Evolutionary conservation across 2,888 invertebrate species (phyloP).

Genomic region (Tanytarsus gracilentus): DNA sequence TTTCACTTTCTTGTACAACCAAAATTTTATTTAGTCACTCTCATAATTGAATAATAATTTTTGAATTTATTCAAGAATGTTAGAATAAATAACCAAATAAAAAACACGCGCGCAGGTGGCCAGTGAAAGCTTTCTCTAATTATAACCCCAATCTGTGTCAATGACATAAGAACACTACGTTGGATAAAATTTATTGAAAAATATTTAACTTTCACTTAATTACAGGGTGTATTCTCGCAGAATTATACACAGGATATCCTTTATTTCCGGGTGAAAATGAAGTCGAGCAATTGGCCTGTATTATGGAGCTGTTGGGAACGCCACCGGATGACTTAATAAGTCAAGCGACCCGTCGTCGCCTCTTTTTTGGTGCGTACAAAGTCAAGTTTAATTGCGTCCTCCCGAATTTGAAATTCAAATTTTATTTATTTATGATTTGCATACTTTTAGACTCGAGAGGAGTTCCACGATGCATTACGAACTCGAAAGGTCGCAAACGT

Average conservation of each 20-base stretch:
- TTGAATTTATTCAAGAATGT: too few relatives aligned
- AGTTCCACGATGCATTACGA: conserved; percentile 80
- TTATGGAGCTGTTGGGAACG: conserved; percentile 89
- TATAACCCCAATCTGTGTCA: not conserved
- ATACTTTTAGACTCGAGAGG: conserved; percentile 69
- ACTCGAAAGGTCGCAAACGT: conserved; percentile 87
- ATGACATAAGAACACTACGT: not conserved
- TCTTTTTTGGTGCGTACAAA: conserved; percentile 78
- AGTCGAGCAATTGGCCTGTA: conserved; percentile 91
- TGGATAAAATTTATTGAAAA: conserved; percentile 58
- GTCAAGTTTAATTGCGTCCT: conserved; percentile 30
- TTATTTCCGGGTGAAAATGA: conserved; percentile 96
- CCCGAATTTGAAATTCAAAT: too few relatives aligned
- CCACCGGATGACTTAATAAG: conserved; percentile 81
- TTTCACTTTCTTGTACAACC: too few relatives aligned
- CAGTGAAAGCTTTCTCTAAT: not conserved
- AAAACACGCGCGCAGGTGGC: too few relatives aligned
- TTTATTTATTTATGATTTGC: not conserved
- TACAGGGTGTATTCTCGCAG: conserved; percentile 86
- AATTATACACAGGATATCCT: conserved; percentile 91
- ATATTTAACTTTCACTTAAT: conserved; percentile 55
- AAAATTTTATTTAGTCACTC: too few relatives aligned
- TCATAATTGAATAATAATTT: too few relatives aligned
- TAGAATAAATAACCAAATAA: too few relatives aligned
- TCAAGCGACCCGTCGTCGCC: conserved; percentile 72